Evolutionary conservation across 2,797 vertebrate genomes (phyloP), one percentile per base, ranked within the genome.

Genomic region (Enteromius argenteus): DNA sequence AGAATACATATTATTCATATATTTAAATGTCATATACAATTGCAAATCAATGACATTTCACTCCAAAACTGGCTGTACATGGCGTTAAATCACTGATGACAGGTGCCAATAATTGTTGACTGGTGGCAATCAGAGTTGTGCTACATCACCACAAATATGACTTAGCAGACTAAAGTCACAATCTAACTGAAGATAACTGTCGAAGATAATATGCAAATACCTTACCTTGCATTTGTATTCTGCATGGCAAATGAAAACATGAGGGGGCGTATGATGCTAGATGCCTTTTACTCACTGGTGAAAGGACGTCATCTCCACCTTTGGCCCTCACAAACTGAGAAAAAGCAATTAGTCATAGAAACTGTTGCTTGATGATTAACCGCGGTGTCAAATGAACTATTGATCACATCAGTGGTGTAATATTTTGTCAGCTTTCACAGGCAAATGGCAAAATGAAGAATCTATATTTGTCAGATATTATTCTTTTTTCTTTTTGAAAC

Each of bases 91-190:
- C 46, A 1, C 30, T 51, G 30, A 73, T 35, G 17, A 51, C 9
- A 73, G 46, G 71, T 32, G 23, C 2, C 71, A 53, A 73, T 74
- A n/a, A 74, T n/a, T 74, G 17, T 35, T 74, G 72, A 74, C 17
- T 53, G 72, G 49, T 35, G 30, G 46, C 30, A 53, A 53, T 49
- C 5, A 53, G 27, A 35, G 44, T 21, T 51, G 71, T 17, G 2
- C 9, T 35, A 30, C 71, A 74, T 30, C 19, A 21, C 5, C 11
- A 21, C 11, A 37, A 77, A 77, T 42, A 5, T 10, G 37, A 60
- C 35, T 53, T 9, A 13, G 15, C 13, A 42, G n/a, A 64, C 19
- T 58, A n/a, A 64, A 79, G 19, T 32, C 39, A n/a, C 23, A 64
- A 21, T 66, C n/a, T 35, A 14, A 49, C 10, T 49, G 46, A 35